Percentiles rank a stretch among this genome's conserved stretches.
Conservation (phyloP, 2,113 vertebrate genomes). For the Lycaon pictus region DNA sequence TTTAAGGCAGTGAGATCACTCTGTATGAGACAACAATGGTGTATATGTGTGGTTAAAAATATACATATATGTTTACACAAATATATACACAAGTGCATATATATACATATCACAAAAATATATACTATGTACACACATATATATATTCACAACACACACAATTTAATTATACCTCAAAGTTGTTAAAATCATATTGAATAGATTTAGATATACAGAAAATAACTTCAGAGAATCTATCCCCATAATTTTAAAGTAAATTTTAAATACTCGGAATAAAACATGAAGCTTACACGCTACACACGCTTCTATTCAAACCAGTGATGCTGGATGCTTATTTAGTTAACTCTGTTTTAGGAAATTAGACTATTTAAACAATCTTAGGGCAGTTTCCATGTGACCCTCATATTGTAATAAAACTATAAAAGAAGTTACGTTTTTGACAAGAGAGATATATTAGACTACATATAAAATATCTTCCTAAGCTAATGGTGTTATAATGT, state of each 20-base stretch:
- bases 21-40: not conserved
- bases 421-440: not conserved
- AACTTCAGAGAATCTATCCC: not conserved
- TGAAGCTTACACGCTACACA: not conserved
- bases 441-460: not conserved
- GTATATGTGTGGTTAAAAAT: not conserved
- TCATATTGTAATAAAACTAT: not conserved
- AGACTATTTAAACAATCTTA: not conserved
- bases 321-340: not conserved
- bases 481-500: not conserved
- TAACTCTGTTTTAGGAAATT: not conserved
- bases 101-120: not conserved
- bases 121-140: no score
- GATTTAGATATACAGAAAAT: not conserved
- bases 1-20: not conserved
- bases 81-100: no score
- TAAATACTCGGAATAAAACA: constrained; percentile 7
- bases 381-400: not conserved
- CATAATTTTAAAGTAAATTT: not conserved
- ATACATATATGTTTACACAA: no score
- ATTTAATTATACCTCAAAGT: not conserved
- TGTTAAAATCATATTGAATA: not conserved
- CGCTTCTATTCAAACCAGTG: not conserved
- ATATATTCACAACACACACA: not conserved
- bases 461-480: not conserved